Percentiles rank a stretch among this genome's conserved stretches.
These are phyloP conservation scores for Sabatieria punctata DNA, from an alignment of 2,888 invertebrate genomes.

Conservation along the genomic window DNA sequence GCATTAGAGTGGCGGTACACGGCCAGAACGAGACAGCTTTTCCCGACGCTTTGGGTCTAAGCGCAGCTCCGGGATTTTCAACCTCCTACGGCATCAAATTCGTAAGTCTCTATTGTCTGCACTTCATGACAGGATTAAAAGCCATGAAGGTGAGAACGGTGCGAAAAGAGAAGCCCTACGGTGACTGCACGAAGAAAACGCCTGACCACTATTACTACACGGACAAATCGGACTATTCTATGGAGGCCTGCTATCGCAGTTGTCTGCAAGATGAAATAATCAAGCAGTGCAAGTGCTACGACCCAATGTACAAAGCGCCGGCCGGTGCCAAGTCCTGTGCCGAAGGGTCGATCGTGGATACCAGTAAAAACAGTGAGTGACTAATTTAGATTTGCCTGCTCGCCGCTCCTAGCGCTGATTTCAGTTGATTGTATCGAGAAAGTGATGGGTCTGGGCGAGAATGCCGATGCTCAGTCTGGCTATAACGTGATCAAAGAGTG, in stretches of 20 bases:
- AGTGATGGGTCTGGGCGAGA: too few species aligned
- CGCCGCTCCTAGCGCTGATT: conserved; percentile 1
- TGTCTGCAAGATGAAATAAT: conserved; percentile 30
- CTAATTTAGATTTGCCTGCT: neutral
- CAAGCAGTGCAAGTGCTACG: conserved; percentile 28
- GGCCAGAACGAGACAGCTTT: conserved; percentile 17
- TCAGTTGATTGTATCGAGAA: conserved; percentile 18
- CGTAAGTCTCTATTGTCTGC: conserved; percentile 16
- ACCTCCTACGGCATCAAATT: conserved; percentile 27
- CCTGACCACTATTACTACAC: conserved; percentile 14
- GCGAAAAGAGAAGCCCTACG: conserved; percentile 30
- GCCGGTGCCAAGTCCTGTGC: neutral
- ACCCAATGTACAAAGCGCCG: conserved; percentile 15
- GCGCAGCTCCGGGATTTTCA: conserved; percentile 23
- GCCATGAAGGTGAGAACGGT: conserved; percentile 17
- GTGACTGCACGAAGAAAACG: conserved; percentile 20
- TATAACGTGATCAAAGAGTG: conserved; percentile 21
- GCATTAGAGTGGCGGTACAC: conserved; percentile 33
- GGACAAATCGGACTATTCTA: conserved; percentile 18
- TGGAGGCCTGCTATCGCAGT: conserved; percentile 32
- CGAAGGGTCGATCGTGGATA: conserved; percentile 1
- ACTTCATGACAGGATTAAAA: neutral
- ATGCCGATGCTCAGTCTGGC: conserved; percentile 11
- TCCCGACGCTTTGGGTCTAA: conserved; percentile 29
- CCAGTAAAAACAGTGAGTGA: conserved; percentile 10